A percentile compares a stretch with the other conserved stretches of the same genome.
phyloP scores from a whole-genome alignment of 1,140 invertebrate genomes.

The Oreohelix idahoensis region DNA sequence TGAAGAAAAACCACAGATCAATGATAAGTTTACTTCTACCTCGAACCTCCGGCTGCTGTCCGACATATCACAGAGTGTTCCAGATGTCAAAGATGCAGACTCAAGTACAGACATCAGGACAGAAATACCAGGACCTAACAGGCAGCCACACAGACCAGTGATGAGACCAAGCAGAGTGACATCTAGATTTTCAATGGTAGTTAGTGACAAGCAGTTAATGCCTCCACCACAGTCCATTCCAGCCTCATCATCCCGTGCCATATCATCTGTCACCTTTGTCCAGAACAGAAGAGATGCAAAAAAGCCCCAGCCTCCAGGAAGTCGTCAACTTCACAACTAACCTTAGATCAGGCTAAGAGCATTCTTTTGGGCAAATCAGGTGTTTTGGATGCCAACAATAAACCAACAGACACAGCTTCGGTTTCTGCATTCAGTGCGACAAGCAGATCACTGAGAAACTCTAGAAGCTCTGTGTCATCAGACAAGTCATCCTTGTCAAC shows the following conservation, averaged over 20 bases:
- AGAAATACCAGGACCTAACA: background rate
- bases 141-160: background rate
- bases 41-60: conserved; percentile 49
- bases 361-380: conserved; percentile 62
- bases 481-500: conserved; percentile 19
- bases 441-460: background rate
- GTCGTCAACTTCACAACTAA: conserved; percentile 53
- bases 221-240: conserved; percentile 49
- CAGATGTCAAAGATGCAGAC: conserved; percentile 56
- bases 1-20: conserved; percentile 24
- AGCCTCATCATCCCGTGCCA: no score
- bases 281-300: background rate
- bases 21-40: background rate
- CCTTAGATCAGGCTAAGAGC: conserved; percentile 62
- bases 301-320: background rate
- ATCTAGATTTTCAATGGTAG: background rate
- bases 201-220: conserved; percentile 51
- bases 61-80: conserved; percentile 55
- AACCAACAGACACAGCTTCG: background rate
- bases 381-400: conserved; percentile 41
- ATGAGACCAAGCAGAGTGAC: background rate
- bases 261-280: conserved; percentile 24
- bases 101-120: conserved; percentile 41
- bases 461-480: background rate
- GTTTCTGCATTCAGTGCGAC: background rate